These are phyloP conservation scores for Dryomyza anilis DNA, from an alignment of 2,888 invertebrate species.

Conservation along the genomic window DNA sequence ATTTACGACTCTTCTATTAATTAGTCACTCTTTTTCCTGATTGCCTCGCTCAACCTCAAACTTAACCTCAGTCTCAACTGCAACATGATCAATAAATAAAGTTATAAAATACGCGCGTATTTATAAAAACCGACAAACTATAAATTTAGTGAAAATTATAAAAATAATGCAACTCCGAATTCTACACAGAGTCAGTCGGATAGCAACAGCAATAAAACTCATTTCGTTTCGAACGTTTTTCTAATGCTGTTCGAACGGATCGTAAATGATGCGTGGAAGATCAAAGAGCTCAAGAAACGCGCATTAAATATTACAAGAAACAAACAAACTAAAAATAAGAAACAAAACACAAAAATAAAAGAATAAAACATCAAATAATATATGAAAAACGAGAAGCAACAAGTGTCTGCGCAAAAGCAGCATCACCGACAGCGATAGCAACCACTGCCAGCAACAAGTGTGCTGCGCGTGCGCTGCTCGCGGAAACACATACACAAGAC, in stretches of 20 bases:
- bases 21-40: too few relatives aligned
- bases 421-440: neutral
- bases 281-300: constrained; percentile 35
- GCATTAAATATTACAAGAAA: neutral
- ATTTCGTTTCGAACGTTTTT: too few relatives aligned
- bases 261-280: constrained; percentile 38
- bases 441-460: constrained; percentile 15
- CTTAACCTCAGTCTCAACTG: too few relatives aligned
- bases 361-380: neutral
- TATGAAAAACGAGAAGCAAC: constrained; percentile 2
- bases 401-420: constrained; percentile 4
- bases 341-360: neutral
- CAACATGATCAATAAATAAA: too few relatives aligned
- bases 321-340: neutral
- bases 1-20: too few relatives aligned
- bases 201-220: too few relatives aligned
- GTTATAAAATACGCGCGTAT: too few relatives aligned
- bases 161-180: too few relatives aligned
- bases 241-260: constrained; percentile 5
- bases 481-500: neutral
- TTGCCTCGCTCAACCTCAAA: too few relatives aligned
- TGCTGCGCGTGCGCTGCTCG: constrained; percentile 8
- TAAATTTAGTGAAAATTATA: too few relatives aligned
- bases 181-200: too few relatives aligned
- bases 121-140: too few relatives aligned